phyloP scores from a whole-genome alignment of 1,140 invertebrate species.

The Brevipalpus yothersi region DNA sequence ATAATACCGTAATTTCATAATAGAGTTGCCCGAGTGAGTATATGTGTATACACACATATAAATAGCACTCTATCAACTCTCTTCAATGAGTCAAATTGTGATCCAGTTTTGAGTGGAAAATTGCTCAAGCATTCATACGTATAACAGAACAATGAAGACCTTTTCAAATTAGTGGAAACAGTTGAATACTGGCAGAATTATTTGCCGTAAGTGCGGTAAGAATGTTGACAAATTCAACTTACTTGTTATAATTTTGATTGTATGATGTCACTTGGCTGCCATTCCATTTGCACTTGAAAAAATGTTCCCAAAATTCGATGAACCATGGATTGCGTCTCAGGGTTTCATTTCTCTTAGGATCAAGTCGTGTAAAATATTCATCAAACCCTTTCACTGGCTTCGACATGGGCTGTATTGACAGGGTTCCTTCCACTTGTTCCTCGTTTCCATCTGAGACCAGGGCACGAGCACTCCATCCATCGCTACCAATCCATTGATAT shows the following conservation, averaged over 20 bases:
- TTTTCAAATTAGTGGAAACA: too few relatives aligned
- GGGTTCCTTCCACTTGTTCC: conserved; percentile 37
- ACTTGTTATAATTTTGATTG: conserved; percentile 37
- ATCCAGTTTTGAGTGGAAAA: too few relatives aligned
- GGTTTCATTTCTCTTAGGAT: conserved; percentile 44
- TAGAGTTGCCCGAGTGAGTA: too few relatives aligned
- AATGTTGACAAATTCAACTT: neutral
- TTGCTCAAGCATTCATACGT: too few relatives aligned
- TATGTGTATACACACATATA: too few relatives aligned
- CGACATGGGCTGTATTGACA: conserved; percentile 69
- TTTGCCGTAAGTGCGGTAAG: too few relatives aligned
- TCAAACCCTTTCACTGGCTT: conserved; percentile 62
- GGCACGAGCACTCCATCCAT: conserved; percentile 32
- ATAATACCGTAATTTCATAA: too few relatives aligned
- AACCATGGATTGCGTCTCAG: conserved; percentile 66
- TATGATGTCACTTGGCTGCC: conserved; percentile 50
- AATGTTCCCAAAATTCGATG: conserved; percentile 78
- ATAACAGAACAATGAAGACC: too few relatives aligned
- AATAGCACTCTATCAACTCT: too few relatives aligned
- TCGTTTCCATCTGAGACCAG: conserved; percentile 71
- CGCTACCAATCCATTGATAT: conserved; percentile 55
- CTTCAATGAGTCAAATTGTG: too few relatives aligned
- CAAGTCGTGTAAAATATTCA: conserved; percentile 60
- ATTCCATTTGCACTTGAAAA: conserved; percentile 37
- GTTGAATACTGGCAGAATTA: too few relatives aligned